Base-by-base conservation (phyloP, 2,888 invertebrate genomes). In the Hyppa rectilinea region DNA sequence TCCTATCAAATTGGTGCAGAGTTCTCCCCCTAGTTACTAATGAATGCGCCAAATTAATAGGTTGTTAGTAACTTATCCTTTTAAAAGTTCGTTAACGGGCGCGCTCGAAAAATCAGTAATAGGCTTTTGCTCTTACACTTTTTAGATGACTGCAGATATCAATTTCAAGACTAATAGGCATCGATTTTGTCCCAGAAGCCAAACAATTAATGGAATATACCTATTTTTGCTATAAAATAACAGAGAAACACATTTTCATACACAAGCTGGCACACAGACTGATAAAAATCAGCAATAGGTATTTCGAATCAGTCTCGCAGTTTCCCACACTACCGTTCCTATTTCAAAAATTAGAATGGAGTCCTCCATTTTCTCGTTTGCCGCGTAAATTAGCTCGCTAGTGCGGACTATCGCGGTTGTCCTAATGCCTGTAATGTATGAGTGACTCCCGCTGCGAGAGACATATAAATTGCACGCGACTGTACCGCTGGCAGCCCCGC, bases 401-500 rank as follows among this genome's bases (percentile, higher is more conserved):
- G 60, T 60, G 72, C 60, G 71, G 78, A 84, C 87, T 86, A 86
- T 86, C 88, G 86, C 81, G 87, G 87, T 85, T 85, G 83, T 87
- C 84, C 88, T 87, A 88, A 88, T 86, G 89, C 82, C 81, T 76
- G 85, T 85, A 89, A 88, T 87, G 80, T 88, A 89, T 82, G 87
- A 85, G 73, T 81, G 85, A 82, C 83, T 80, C 93, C 92, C 88
- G 92, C 91, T 89, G 93, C 70, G 92, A 86, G 89, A 92, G 92
- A 94, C 92, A 85, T 88, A 93, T 94, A 94, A 94, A 94, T 94
- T 91, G 90, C 90, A 87, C 85, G 80, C 87, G 86, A 75, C 4
- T 71, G 66, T 76, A 73, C 66, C 75, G 65, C n/a, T n/a, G n/a
- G n/a, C 73, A 75, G 62, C 58, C 63, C 58, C 78, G 76, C 76